phyloP scores from a whole-genome alignment of 2,113 vertebrate genomes.

The Tachycineta bicolor region DNA sequence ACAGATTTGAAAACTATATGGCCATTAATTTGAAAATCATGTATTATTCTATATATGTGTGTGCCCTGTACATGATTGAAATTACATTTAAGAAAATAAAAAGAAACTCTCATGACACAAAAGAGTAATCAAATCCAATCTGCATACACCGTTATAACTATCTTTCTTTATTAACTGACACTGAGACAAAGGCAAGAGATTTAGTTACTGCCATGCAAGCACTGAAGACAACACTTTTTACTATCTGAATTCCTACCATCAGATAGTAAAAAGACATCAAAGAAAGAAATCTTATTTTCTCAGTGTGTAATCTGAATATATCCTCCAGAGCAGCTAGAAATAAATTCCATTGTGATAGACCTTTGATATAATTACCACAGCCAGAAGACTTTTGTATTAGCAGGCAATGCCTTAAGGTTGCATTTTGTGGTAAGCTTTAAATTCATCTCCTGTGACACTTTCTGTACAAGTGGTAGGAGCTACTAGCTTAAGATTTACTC shows the following conservation, averaged over 20 bases:
- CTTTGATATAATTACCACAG: slow-evolving; percentile 6
- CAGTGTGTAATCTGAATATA: background rate
- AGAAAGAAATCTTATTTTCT: slow-evolving; percentile 37
- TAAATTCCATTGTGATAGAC: background rate
- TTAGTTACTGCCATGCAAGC: background rate
- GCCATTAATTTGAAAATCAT: background rate
- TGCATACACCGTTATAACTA: background rate
- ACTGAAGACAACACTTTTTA: background rate
- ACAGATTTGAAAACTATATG: background rate
- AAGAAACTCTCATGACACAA: background rate
- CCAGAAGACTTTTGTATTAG: slow-evolving; percentile 2
- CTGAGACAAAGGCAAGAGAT: background rate
- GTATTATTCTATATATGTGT: background rate
- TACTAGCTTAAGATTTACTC: slow-evolving; percentile 20
- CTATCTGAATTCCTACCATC: background rate
- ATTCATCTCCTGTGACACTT: background rate
- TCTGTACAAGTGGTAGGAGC: background rate
- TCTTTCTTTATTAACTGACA: background rate
- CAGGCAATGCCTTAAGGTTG: background rate
- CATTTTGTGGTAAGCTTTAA: slow-evolving; percentile 18
- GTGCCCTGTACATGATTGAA: background rate
- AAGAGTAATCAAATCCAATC: background rate
- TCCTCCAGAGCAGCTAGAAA: slow-evolving; percentile 5
- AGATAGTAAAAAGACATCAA: background rate
- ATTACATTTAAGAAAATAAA: background rate